phyloP scores from a whole-genome alignment of 2,888 invertebrate species.

The Boloria selene region DNA sequence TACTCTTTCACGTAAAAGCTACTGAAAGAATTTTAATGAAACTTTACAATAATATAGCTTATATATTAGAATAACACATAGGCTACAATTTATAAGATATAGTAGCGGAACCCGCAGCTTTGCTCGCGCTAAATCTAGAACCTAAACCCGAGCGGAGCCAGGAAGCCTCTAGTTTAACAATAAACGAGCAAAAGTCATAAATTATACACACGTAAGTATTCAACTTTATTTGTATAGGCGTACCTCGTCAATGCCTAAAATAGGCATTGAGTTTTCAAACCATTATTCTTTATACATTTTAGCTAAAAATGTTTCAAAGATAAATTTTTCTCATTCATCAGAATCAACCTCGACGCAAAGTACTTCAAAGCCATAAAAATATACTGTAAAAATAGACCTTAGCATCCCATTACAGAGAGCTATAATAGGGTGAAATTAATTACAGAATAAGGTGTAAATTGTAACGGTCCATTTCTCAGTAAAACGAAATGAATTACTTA shows the following conservation, averaged over 20 bases:
- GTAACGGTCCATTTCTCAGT: constrained; percentile 4
- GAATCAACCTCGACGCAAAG: constrained; percentile 31
- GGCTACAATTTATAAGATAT: too few relatives aligned
- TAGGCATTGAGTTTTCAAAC: constrained; percentile 10
- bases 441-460: constrained; percentile 11
- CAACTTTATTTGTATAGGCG: constrained; percentile 1
- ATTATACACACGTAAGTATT: neutral
- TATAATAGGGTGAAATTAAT: constrained; percentile 20
- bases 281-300: constrained; percentile 23
- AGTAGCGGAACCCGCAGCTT: too few relatives aligned
- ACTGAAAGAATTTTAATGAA: too few relatives aligned
- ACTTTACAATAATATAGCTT: too few relatives aligned
- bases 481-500: neutral
- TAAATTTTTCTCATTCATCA: constrained; percentile 35
- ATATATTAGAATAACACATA: too few relatives aligned
- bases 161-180: too few relatives aligned
- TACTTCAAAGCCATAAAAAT: constrained; percentile 16
- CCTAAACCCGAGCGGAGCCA: too few relatives aligned
- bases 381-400: constrained; percentile 20
- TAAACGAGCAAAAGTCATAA: too few relatives aligned
- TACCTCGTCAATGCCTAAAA: neutral
- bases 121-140: too few relatives aligned
- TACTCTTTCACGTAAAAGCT: too few relatives aligned
- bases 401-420: constrained; percentile 7
- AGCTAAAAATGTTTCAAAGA: constrained; percentile 29